Evolutionary conservation across 2,888 invertebrate genomes (phyloP).

Genomic region (Lagria hirta): DNA sequence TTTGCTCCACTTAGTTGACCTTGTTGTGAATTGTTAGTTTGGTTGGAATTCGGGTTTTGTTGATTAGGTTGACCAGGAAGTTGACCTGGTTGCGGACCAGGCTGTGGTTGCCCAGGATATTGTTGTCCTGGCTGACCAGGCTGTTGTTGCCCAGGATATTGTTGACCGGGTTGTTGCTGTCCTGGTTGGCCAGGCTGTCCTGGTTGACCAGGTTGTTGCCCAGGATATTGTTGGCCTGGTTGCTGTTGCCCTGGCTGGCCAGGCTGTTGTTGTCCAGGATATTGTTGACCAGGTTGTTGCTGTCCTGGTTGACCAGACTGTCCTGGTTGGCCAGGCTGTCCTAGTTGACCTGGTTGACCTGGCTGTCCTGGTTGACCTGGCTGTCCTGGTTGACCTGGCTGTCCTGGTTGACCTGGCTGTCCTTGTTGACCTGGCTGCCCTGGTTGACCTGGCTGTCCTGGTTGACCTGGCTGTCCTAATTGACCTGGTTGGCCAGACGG

Average conservation of each 20-base stretch:
- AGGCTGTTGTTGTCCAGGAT: conserved; percentile 23
- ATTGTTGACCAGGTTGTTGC: conserved; percentile 25
- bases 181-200: conserved; percentile 6
- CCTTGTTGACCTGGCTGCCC: conserved; percentile 19
- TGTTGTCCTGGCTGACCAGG: conserved; percentile 1
- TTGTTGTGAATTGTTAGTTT: no score
- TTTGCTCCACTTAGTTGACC: conserved; percentile 29
- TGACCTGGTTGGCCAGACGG: conserved; percentile 18
- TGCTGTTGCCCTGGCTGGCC: conserved; percentile 25
- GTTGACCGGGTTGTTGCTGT: conserved; percentile 4
- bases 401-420: conserved; percentile 19
- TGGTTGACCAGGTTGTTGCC: conserved; percentile 20
- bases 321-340: conserved; percentile 12
- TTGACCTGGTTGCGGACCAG: conserved; percentile 4
- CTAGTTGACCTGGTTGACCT: conserved; percentile 11
- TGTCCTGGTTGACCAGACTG: conserved; percentile 20
- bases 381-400: conserved; percentile 8
- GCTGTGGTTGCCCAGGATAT: conserved; percentile 7
- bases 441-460: conserved; percentile 14
- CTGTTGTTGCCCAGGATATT: conserved; percentile 10
- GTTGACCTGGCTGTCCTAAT: conserved; percentile 23
- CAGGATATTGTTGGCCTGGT: conserved; percentile 24
- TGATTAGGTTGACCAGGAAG: conserved; percentile 5
- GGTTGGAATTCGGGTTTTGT: conserved; percentile 4
- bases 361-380: no score